Evolutionary conservation across 2,888 invertebrate species (phyloP).

Genomic region (Malacosoma neustria): DNA sequence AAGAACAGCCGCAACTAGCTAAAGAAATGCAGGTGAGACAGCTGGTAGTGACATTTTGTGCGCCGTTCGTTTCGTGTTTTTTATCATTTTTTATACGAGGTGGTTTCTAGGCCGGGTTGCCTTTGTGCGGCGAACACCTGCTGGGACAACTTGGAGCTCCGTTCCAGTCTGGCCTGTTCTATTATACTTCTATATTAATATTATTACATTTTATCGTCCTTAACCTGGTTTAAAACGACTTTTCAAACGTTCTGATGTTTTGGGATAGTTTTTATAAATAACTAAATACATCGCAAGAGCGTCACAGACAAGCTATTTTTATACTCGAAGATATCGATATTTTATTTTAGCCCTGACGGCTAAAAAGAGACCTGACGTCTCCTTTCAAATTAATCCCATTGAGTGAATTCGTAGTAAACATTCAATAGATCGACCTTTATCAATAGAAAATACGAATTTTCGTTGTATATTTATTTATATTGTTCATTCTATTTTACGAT

Average conservation of each 20-base stretch:
- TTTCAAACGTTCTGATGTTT: too few relatives aligned
- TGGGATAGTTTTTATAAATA: too few relatives aligned
- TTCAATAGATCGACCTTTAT: too few relatives aligned
- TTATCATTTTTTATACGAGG: slow-evolving; percentile 40
- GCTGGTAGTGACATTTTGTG: slow-evolving; percentile 60
- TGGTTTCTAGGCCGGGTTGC: slow-evolving; percentile 30
- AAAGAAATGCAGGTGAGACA: slow-evolving; percentile 47
- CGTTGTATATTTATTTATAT: too few relatives aligned
- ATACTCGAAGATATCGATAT: too few relatives aligned
- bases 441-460: too few relatives aligned
- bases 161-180: slow-evolving; percentile 30
- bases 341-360: too few relatives aligned
- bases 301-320: too few relatives aligned
- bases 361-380: too few relatives aligned
- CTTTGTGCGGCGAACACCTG: slow-evolving; percentile 58
- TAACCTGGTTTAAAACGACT: slow-evolving; percentile 28
- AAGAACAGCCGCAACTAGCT: slow-evolving; percentile 15
- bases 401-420: neutral
- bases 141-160: slow-evolving; percentile 28
- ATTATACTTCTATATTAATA: slow-evolving; percentile 26
- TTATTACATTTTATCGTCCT: slow-evolving; percentile 22
- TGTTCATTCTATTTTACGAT: too few relatives aligned
- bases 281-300: too few relatives aligned
- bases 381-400: neutral
- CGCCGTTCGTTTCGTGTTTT: slow-evolving; percentile 28